Evolutionary conservation across 2,888 invertebrate genomes (phyloP), one percentile per base, ranked within the genome.

Genomic region (Oscheius sp.): DNA sequence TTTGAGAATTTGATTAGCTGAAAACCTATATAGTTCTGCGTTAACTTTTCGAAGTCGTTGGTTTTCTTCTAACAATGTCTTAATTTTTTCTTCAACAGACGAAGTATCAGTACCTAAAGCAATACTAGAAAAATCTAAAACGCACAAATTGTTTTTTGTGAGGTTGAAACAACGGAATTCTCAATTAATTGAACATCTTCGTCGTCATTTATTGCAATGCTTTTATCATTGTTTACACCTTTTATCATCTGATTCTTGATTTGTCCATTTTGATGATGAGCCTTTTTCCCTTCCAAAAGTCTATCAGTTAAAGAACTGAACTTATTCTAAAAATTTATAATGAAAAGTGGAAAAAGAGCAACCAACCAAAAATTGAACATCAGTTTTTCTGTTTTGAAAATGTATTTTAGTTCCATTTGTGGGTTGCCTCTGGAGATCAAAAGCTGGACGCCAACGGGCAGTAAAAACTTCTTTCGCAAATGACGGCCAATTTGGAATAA

Each of bases 1-100:
- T 14, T 47, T 49, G 14, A 62, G 26, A 20, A 51, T 51, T 28
- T 51, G 32, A 20, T 72, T 73, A 14, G 76, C 73, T 9, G 73
- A 71, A 47, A 77, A 78, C 22, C 70, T 73, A 44, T 77, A 78
- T 62, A 78, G 72, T 30, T 74, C 71, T 17, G 64, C 62, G 47
- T 78, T 78, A 56, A 77, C 71, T 50, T 66, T 70, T 45, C 72
- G 72, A 45, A 78, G 57, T 24, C 41, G 51, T 6, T 47, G 63
- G 30, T 68, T 74, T 49, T 78, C 78, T 22, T 45, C 59, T 20
- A 56, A 47, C 54, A 77, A 45, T 22, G 62, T 57, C 30, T 68
- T 49, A 24, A 77, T 63, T 9, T 30, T 57, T 9, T 38, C 57
- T 12, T 57, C 54, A n/a, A 17, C 28, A 8, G 50, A n/a, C n/a